phyloP scores from a whole-genome alignment of 2,888 invertebrate species.

The Salpingus planirostris region DNA sequence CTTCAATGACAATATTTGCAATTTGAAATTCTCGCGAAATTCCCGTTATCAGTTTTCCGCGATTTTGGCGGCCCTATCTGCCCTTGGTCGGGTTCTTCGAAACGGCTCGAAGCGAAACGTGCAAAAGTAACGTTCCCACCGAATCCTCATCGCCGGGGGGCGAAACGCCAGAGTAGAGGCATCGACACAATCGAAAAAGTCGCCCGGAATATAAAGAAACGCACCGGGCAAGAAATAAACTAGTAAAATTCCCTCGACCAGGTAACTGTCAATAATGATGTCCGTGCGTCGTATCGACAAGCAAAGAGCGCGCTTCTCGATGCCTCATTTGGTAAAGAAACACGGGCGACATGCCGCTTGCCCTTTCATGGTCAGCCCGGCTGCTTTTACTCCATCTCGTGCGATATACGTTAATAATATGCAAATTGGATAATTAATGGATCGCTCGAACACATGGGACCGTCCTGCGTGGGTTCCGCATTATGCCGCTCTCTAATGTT shows the following conservation, averaged over 20 bases:
- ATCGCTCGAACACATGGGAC: conserved; percentile 23
- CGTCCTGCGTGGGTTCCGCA: conserved; percentile 26
- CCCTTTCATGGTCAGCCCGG: conserved; percentile 28
- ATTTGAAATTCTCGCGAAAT: too few relatives aligned
- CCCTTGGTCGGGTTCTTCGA: too few relatives aligned
- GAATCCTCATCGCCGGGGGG: too few relatives aligned
- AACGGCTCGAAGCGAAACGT: too few relatives aligned
- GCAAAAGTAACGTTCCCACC: too few relatives aligned
- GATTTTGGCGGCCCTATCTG: too few relatives aligned
- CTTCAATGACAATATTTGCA: too few relatives aligned
- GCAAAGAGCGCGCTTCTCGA: conserved; percentile 21
- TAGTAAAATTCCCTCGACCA: conserved; percentile 22
- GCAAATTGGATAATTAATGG: conserved; percentile 32
- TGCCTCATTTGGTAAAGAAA: conserved; percentile 29
- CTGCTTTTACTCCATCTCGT: conserved; percentile 29
- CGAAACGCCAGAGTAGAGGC: conserved; percentile 10
- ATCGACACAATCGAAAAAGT: conserved; percentile 12
- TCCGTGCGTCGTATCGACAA: conserved; percentile 19
- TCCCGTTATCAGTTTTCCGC: too few relatives aligned
- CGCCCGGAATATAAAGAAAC: too few relatives aligned
- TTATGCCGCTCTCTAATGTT: too few relatives aligned
- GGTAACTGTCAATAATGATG: conserved; percentile 27
- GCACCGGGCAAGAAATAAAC: conserved; percentile 23
- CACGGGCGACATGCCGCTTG: conserved; percentile 27
- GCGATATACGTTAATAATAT: conserved; percentile 33